Conservation (phyloP, 1,140 invertebrate genomes). For the Diorhabda elongata region DNA sequence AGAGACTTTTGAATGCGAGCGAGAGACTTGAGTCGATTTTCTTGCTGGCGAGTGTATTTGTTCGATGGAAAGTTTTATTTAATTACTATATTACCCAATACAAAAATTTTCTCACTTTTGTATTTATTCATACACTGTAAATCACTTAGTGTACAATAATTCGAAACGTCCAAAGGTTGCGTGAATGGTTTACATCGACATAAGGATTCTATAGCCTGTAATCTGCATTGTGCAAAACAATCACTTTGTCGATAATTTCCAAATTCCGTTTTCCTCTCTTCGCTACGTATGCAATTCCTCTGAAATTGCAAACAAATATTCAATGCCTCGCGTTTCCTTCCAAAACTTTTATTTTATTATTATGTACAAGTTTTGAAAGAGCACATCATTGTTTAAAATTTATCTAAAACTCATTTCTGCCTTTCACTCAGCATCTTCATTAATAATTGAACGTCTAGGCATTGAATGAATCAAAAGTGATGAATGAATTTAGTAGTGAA, state of each 20-base stretch:
- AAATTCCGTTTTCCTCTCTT: constrained; percentile 46
- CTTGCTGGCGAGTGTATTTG: neutral
- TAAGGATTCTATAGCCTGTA: constrained; percentile 47
- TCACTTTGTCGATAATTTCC: constrained; percentile 55
- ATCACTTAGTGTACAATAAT: constrained; percentile 46
- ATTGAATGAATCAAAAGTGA: neutral
- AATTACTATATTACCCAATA: neutral
- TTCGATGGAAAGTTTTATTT: neutral
- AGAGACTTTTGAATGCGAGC: too few relatives aligned
- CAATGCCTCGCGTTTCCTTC: too few relatives aligned
- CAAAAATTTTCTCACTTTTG: constrained; percentile 18
- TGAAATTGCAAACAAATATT: constrained; percentile 28
- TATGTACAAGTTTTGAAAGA: too few relatives aligned
- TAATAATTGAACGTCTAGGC: neutral
- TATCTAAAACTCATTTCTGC: neutral
- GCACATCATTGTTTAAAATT: neutral
- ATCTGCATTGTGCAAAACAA: constrained; percentile 56
- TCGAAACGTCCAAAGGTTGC: neutral
- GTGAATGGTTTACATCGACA: constrained; percentile 56
- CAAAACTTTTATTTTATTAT: neutral
- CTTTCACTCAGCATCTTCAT: neutral
- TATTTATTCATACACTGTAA: constrained; percentile 51
- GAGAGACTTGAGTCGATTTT: too few relatives aligned
- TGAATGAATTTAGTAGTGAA: too few relatives aligned
- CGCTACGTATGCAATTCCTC: constrained; percentile 54